These are phyloP conservation scores for Abrostola tripartita DNA, from an alignment of 2,888 invertebrate genomes.

Conservation along the genomic window DNA sequence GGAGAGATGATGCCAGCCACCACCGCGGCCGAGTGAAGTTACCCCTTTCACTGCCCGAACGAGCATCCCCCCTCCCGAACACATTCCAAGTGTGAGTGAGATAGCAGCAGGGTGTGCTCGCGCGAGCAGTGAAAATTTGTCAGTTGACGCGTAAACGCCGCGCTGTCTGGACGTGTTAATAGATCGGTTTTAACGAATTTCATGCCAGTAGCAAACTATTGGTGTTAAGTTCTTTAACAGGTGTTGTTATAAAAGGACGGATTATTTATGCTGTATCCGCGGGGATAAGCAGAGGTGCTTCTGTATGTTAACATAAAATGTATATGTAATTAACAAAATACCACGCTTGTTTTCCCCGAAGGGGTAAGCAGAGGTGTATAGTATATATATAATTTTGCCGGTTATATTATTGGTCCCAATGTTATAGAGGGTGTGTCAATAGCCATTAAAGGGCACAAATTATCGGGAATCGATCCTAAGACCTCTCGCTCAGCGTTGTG, in stretches of 20 bases:
- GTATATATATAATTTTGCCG: no score
- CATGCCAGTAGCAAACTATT: conserved; percentile 53
- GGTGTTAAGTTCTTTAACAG: conserved; percentile 33
- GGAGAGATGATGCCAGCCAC: conserved; percentile 73
- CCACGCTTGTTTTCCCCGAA: no score
- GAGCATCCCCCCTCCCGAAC: conserved; percentile 65
- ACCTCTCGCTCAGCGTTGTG: no score
- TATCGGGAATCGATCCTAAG: no score
- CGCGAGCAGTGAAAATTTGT: conserved; percentile 65
- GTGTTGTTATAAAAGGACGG: conserved; percentile 30
- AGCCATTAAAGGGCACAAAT: no score
- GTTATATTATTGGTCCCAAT: no score
- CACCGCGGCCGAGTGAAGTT: conserved; percentile 69
- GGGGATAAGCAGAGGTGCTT: conserved; percentile 57
- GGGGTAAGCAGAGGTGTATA: no score
- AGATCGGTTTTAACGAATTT: conserved; percentile 37
- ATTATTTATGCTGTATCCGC: conserved; percentile 40
- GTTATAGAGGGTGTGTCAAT: no score
- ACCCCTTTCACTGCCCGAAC: conserved; percentile 69
- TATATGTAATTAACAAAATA: conserved; percentile 37
- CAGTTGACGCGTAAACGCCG: conserved; percentile 51
- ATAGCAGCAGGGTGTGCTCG: conserved; percentile 60
- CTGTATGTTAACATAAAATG: conserved; percentile 51
- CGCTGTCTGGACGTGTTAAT: conserved; percentile 56
- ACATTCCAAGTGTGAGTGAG: conserved; percentile 63